Evolutionary conservation across 2,113 vertebrate genomes (phyloP), one percentile per base, ranked within the genome.

Genomic region (Corapipo altera): DNA sequence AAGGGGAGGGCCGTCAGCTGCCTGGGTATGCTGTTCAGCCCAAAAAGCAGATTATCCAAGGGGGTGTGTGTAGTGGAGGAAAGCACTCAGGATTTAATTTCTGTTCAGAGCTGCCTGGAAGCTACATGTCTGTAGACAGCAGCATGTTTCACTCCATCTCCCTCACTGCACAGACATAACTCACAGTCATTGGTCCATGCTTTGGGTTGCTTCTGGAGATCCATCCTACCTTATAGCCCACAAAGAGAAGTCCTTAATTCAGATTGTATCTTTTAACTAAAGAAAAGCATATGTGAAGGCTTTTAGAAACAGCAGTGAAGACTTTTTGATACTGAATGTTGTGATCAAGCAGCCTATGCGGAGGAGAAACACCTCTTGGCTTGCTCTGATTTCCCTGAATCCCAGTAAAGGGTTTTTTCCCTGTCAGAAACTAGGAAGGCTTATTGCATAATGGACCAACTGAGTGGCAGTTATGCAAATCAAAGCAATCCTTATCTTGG

Each of bases 21-120:
- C 54, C 30, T 0, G 57, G 12, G 12, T 76, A 4, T 73, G 58
- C 32, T 12, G 35, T 48, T 82, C 54, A 85, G 79, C n/a, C 61
- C 59, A 66, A 91, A 95, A 91, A 93, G 59, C 48, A 81, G 80
- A 78, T 95, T 91, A 74, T 93, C 80, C 70, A 44, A 30, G 39
- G 20, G 43, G 8, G 23, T 21, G 62, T 75, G 64, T 2, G 4
- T 67, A 74, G 73, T 2, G 4, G 37, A 82, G n/a, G 44, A 79
- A 41, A 61, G 92, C 67, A 23, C 43, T 54, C 2, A 0, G 71
- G 54, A 62, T 76, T 93, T 95, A 20, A 22, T 83, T 73, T 80
- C 46, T 49, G 44, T 64, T 85, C 35, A 11, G 58, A 61, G 67
- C 71, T 79, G 94, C 61, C 66, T 93, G 59, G 58, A 86, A 85